phyloP scores from a whole-genome alignment of 2,113 vertebrate genomes.

The Puntigrus tetrazona region DNA sequence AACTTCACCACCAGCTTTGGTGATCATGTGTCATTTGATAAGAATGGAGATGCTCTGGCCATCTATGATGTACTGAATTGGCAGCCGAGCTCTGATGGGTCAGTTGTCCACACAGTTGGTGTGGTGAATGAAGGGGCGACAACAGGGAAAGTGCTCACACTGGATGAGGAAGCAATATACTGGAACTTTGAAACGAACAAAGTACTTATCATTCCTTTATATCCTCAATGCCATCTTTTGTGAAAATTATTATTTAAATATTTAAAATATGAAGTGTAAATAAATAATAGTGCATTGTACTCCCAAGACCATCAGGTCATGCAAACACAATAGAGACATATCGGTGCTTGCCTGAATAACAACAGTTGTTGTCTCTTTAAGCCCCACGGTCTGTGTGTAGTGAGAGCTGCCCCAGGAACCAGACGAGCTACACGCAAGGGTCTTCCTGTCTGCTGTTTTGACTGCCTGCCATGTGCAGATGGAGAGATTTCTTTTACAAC shows the following conservation, averaged over 20 bases:
- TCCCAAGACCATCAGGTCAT: not conserved
- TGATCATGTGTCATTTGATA: slow-evolving; percentile 72
- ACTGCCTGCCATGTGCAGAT: slow-evolving; percentile 78
- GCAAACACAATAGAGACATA: not conserved
- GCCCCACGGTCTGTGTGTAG: slow-evolving; percentile 75
- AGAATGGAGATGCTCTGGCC: slow-evolving; percentile 73
- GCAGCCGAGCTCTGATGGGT: slow-evolving; percentile 63
- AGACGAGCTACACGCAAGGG: slow-evolving; percentile 71
- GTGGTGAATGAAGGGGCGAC: slow-evolving; percentile 61
- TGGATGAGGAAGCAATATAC: slow-evolving; percentile 66
- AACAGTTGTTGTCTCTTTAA: slow-evolving; percentile 32
- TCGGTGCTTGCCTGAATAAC: not conserved
- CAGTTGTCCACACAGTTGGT: slow-evolving; percentile 63
- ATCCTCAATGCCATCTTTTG: not conserved
- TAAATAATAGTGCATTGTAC: not conserved
- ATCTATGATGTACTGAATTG: slow-evolving; percentile 77
- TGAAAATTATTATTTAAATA: not conserved
- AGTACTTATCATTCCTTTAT: slow-evolving; percentile 50
- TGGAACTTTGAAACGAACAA: slow-evolving; percentile 65
- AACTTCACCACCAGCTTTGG: slow-evolving; percentile 71
- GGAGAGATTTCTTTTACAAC: slow-evolving; percentile 71
- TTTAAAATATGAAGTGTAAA: not conserved
- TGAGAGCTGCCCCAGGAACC: slow-evolving; percentile 74
- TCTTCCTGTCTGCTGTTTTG: slow-evolving; percentile 77
- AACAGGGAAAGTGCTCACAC: slow-evolving; percentile 58